These are phyloP conservation scores for Galeruca laticollis DNA, from an alignment of 2,888 invertebrate species.

Conservation along the genomic window DNA sequence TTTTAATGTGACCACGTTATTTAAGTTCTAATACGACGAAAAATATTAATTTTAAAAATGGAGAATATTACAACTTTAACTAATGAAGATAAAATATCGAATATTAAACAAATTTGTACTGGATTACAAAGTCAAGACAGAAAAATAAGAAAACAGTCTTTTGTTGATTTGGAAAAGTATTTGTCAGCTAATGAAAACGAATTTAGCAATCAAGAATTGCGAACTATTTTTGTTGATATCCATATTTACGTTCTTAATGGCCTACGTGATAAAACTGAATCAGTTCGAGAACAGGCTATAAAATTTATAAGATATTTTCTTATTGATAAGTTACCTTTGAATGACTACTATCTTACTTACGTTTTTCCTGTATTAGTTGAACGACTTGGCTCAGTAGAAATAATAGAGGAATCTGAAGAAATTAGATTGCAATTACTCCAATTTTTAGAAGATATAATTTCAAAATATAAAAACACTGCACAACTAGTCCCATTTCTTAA, in stretches of 20 bases:
- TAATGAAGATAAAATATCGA: slow-evolving; percentile 42
- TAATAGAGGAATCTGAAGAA: slow-evolving; percentile 83
- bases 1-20: slow-evolving; percentile 8
- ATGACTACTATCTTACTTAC: slow-evolving; percentile 81
- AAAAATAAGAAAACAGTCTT: slow-evolving; percentile 70
- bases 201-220: slow-evolving; percentile 63
- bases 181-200: slow-evolving; percentile 65
- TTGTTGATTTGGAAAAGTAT: slow-evolving; percentile 70
- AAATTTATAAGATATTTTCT: slow-evolving; percentile 70
- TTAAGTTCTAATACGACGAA: not conserved
- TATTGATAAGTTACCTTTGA: slow-evolving; percentile 71
- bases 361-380: slow-evolving; percentile 81
- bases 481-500: slow-evolving; percentile 78
- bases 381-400: slow-evolving; percentile 82
- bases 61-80: slow-evolving; percentile 5
- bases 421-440: slow-evolving; percentile 78
- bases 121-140: slow-evolving; percentile 74
- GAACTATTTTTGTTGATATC: slow-evolving; percentile 64
- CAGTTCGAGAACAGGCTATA: slow-evolving; percentile 73
- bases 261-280: slow-evolving; percentile 73
- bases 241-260: slow-evolving; percentile 67
- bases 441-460: slow-evolving; percentile 76
- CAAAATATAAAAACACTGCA: slow-evolving; percentile 66
- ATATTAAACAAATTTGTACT: slow-evolving; percentile 57
- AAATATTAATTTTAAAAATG: slow-evolving; percentile 22